phyloP scores from a whole-genome alignment of 2,888 invertebrate species.

The Lochmaea crataegi region DNA sequence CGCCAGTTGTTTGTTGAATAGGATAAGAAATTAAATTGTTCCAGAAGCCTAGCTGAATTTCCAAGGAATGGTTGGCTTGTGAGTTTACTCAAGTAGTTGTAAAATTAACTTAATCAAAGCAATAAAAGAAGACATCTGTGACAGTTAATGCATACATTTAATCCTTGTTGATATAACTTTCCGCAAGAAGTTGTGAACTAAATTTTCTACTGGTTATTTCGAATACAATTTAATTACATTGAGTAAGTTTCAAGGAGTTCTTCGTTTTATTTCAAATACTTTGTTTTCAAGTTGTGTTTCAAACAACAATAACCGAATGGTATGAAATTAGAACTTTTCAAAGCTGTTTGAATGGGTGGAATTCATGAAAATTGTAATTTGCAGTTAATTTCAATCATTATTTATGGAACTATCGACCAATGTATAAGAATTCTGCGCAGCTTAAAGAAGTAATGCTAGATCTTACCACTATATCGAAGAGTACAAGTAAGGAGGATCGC shows the following conservation, averaged over 20 bases:
- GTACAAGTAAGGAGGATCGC: no score
- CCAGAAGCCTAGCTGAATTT: conserved; percentile 50
- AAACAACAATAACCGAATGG: no score
- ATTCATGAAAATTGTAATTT: no score
- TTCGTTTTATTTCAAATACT: background rate
- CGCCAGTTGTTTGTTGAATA: conserved; percentile 14
- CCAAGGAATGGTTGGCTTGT: conserved; percentile 61
- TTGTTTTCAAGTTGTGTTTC: background rate
- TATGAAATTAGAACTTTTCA: no score
- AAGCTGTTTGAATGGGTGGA: no score
- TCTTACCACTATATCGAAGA: no score
- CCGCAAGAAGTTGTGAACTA: conserved; percentile 17
- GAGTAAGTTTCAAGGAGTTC: conserved; percentile 13
- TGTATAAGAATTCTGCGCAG: no score
- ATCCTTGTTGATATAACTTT: conserved; percentile 25
- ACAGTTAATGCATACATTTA: conserved; percentile 45
- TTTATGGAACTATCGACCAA: no score
- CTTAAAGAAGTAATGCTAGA: no score
- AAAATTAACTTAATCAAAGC: conserved; percentile 61
- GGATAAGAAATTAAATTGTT: conserved; percentile 31
- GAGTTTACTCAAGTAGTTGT: conserved; percentile 60
- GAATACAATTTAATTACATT: conserved; percentile 19
- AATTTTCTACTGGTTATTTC: conserved; percentile 11
- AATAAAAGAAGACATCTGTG: conserved; percentile 59
- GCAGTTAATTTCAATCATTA: no score